Percentiles rank a stretch among this genome's conserved stretches.
Conservation (phyloP, 1,140 invertebrate species). For the Spodoptera frugiperda region DNA sequence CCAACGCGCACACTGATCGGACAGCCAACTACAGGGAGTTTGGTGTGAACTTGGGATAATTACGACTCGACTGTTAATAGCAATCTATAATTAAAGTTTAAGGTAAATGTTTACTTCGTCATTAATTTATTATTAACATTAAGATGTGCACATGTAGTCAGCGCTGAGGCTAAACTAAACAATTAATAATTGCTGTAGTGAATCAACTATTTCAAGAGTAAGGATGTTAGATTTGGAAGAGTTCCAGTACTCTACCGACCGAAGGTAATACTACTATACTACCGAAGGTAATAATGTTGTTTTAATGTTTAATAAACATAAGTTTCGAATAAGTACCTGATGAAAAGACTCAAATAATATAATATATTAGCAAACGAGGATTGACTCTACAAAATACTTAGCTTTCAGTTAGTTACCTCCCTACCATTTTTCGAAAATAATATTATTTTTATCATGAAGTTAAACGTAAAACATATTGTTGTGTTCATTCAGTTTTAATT, state of each 20-base stretch:
- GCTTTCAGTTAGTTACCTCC: too few species aligned
- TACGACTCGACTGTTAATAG: not conserved
- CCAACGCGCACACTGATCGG: constrained; percentile 2
- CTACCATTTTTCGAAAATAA: not conserved
- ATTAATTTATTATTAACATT: not conserved
- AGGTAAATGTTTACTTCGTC: not conserved
- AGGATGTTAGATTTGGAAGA: constrained; percentile 57
- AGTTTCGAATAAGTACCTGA: too few species aligned
- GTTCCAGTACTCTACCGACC: constrained; percentile 57
- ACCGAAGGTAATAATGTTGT: too few species aligned
- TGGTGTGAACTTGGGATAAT: not conserved
- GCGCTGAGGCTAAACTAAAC: not conserved
- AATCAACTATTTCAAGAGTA: constrained; percentile 19
- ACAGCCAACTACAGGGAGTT: not conserved
- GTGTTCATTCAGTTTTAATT: too few species aligned
- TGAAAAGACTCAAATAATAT: too few species aligned
- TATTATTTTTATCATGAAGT: constrained; percentile 24
- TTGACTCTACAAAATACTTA: too few species aligned
- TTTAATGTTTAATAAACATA: too few species aligned
- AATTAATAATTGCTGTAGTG: not conserved
- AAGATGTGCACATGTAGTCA: not conserved
- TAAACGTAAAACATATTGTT: too few species aligned
- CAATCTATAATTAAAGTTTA: not conserved
- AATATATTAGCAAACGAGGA: too few species aligned
- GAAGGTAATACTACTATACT: constrained; percentile 58